A percentile compares a stretch with the other conserved stretches of the same genome.
phyloP scores from a whole-genome alignment of 2,888 invertebrate genomes.

The Leucania comma region DNA sequence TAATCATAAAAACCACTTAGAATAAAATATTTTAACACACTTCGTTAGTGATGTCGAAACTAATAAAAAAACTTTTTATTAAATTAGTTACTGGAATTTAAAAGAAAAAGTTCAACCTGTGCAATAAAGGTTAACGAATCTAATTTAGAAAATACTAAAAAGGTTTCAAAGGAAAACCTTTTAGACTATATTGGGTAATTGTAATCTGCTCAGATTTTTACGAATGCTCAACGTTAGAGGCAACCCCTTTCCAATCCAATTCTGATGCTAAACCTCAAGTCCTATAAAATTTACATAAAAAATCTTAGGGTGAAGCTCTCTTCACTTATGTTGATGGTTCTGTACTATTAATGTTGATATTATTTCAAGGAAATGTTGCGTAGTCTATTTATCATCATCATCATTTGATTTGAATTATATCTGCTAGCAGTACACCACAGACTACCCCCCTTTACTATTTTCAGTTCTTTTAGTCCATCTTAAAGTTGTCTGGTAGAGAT shows the following conservation, averaged over 20 bases:
- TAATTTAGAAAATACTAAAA: conserved; percentile 25
- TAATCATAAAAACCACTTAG: background rate
- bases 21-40: background rate
- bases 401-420: too few species aligned
- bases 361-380: background rate
- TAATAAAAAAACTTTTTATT: conserved; percentile 13
- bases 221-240: conserved; percentile 32
- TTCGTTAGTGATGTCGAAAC: conserved; percentile 1
- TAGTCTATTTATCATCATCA: background rate
- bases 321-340: conserved; percentile 31
- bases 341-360: conserved; percentile 35
- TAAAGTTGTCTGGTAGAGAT: too few species aligned
- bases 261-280: conserved; percentile 55
- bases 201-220: conserved; percentile 49
- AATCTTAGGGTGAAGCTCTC: conserved; percentile 45
- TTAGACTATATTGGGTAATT: conserved; percentile 60
- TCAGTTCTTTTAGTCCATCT: too few species aligned
- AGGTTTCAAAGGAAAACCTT: conserved; percentile 46
- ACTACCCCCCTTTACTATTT: too few species aligned
- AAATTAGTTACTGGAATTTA: conserved; percentile 6
- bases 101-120: conserved; percentile 3
- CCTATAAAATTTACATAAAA: conserved; percentile 67
- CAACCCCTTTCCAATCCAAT: conserved; percentile 61
- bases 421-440: too few species aligned
- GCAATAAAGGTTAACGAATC: conserved; percentile 32